Conservation (phyloP, 2,888 invertebrate species). For the Ferdinandea cuprea region DNA sequence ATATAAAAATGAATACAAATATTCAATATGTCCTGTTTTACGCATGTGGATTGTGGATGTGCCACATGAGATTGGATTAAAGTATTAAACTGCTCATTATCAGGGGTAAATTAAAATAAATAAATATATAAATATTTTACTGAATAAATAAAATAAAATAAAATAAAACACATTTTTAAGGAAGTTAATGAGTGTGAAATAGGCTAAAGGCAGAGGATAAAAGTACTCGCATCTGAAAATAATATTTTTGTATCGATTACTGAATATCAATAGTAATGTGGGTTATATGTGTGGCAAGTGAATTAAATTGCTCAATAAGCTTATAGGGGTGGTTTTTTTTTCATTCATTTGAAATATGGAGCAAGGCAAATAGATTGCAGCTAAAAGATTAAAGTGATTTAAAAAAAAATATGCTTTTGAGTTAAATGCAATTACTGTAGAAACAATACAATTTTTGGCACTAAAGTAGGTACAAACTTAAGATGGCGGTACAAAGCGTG, state of each 20-base stretch:
- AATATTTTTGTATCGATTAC: not conserved
- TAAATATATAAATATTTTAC: not conserved
- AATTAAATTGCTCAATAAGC: not conserved
- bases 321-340: not conserved
- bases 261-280: not conserved
- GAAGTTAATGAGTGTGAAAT: not conserved
- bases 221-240: not conserved
- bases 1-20: not conserved
- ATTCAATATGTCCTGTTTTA: not conserved
- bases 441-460: too few relatives aligned
- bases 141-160: not conserved
- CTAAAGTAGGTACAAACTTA: too few relatives aligned
- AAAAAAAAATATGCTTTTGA: too few relatives aligned
- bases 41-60: not conserved
- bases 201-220: not conserved
- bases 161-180: not conserved
- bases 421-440: too few relatives aligned
- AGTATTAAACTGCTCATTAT: conserved; percentile 26
- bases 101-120: conserved; percentile 15
- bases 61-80: not conserved
- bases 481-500: too few relatives aligned
- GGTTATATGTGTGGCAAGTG: too few relatives aligned
- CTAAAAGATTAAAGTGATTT: not conserved
- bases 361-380: not conserved
- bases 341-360: not conserved